Evolutionary conservation across 2,113 vertebrate genomes (phyloP), one percentile per base, ranked within the genome.

Genomic region (Sisor rabdophorus): DNA sequence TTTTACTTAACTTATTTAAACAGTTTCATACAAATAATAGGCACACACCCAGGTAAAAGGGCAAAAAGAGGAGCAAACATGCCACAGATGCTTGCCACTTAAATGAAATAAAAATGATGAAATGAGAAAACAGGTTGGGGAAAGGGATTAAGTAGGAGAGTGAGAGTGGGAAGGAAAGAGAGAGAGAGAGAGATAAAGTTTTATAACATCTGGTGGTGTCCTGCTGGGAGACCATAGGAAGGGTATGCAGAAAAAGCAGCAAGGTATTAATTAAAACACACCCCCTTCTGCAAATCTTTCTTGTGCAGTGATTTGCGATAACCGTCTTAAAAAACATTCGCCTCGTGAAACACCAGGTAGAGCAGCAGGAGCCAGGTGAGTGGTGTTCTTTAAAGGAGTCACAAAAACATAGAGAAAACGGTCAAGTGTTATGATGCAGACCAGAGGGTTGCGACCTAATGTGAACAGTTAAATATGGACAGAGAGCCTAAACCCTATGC

Each of bases 361-460:
- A 17, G 13, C 36, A 11, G 28, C 28, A 20, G 71, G 64, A 20
- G 82, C 56, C 52, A 67, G 52, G 40, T 20, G 32, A 20, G n/a
- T 52, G 56, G 28, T 9, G 17, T 15, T 53, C 26, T 20, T 28
- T n/a, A 55, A 22, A 15, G 36, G 76, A 54, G 50, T 55, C 30
- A 11, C 24, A 32, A 40, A 73, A 28, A 36, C 13, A 61, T 32
- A 20, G 24, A 48, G 65, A 55, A 30, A 24, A 70, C 58, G 28
- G 40, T 65, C 76, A 50, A 22, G 55, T 54, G 82, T 86, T 86
- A 70, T 78, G 75, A 84, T 84, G 76, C 74, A 73, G 83, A 88
- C 65, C 0, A 70, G 22, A 2, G 55, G 40, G 6, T 47, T 75
- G 73, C 3, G 53, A 58, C 28, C 12, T 36, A 17, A 19, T 53